Percentiles rank a stretch among this genome's conserved stretches.
These are phyloP conservation scores for Eilema depressum DNA, from an alignment of 2,888 invertebrate species.

Conservation along the genomic window DNA sequence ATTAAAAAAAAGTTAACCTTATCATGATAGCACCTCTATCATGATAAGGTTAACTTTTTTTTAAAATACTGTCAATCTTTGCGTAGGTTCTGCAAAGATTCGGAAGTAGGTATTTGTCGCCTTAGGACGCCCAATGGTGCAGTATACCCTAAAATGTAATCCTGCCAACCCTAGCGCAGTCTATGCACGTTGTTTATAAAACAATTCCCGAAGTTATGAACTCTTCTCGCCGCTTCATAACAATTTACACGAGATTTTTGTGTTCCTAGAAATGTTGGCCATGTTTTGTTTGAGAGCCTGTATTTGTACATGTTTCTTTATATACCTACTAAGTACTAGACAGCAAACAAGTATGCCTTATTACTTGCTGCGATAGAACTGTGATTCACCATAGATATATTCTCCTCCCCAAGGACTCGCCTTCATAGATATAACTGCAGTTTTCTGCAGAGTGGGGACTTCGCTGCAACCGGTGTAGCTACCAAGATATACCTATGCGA, in stretches of 20 bases:
- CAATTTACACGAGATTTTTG: constrained; percentile 59
- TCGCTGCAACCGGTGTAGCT: too few relatives aligned
- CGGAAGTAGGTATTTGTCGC: background rate
- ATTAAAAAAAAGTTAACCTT: too few relatives aligned
- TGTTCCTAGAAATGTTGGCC: constrained; percentile 56
- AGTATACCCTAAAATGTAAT: background rate
- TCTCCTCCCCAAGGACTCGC: background rate
- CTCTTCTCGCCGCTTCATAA: constrained; percentile 72
- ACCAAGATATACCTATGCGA: too few relatives aligned
- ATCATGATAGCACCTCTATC: too few relatives aligned
- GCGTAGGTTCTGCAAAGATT: too few relatives aligned
- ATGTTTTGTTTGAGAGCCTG: constrained; percentile 15
- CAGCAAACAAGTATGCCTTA: background rate
- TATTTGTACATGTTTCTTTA: constrained; percentile 19
- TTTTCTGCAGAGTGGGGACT: background rate
- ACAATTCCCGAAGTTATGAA: constrained; percentile 64
- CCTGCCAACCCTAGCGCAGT: constrained; percentile 6
- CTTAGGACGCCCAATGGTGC: background rate
- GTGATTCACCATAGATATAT: background rate
- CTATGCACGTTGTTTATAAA: constrained; percentile 58
- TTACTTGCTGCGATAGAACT: background rate
- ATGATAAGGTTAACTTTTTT: too few relatives aligned
- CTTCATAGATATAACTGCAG: background rate
- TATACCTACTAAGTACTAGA: too few relatives aligned
- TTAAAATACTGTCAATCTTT: too few relatives aligned